Percentiles rank a stretch among this genome's conserved stretches.
Conservation (phyloP, 2,113 vertebrate genomes). For the Pangasianodon gigas region DNA sequence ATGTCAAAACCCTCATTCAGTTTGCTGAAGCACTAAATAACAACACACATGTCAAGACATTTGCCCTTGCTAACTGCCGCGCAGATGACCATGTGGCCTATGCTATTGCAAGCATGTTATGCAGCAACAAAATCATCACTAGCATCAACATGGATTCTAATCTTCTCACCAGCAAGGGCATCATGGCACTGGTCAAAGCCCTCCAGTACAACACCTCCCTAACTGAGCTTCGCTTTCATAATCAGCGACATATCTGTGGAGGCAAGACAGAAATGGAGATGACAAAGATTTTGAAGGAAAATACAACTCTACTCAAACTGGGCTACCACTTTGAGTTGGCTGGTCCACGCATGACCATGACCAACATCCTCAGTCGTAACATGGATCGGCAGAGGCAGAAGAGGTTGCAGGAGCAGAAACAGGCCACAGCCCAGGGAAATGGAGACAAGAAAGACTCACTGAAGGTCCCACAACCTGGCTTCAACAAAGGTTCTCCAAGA, state of each 20-base stretch:
- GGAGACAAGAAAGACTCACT: slow-evolving; percentile 81
- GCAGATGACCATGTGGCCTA: slow-evolving; percentile 95
- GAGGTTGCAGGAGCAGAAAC: slow-evolving; percentile 90
- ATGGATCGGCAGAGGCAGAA: slow-evolving; percentile 95
- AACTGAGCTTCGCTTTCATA: slow-evolving; percentile 95
- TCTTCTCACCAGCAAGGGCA: slow-evolving; percentile 91
- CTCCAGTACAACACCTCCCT: slow-evolving; percentile 88
- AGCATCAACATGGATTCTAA: slow-evolving; percentile 98
- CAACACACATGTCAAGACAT: slow-evolving; percentile 83
- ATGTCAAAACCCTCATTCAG: slow-evolving; percentile 87
- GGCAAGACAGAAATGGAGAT: slow-evolving; percentile 99
- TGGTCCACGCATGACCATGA: slow-evolving; percentile 93
- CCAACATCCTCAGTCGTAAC: slow-evolving; percentile 94
- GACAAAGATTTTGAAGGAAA: slow-evolving; percentile 90
- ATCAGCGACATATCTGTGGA: slow-evolving; percentile 95
- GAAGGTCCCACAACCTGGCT: slow-evolving; percentile 76
- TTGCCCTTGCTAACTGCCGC: slow-evolving; percentile 90
- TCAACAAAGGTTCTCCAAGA: slow-evolving; percentile 70
- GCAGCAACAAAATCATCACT: slow-evolving; percentile 84
- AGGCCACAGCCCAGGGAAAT: slow-evolving; percentile 81
- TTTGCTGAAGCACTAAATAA: slow-evolving; percentile 87
- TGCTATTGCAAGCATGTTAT: slow-evolving; percentile 86
- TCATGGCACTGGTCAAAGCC: slow-evolving; percentile 90
- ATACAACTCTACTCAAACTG: slow-evolving; percentile 90
- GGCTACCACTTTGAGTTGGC: slow-evolving; percentile 97